Conservation (phyloP, 2,888 invertebrate species). For the Zonitis immaculata region DNA sequence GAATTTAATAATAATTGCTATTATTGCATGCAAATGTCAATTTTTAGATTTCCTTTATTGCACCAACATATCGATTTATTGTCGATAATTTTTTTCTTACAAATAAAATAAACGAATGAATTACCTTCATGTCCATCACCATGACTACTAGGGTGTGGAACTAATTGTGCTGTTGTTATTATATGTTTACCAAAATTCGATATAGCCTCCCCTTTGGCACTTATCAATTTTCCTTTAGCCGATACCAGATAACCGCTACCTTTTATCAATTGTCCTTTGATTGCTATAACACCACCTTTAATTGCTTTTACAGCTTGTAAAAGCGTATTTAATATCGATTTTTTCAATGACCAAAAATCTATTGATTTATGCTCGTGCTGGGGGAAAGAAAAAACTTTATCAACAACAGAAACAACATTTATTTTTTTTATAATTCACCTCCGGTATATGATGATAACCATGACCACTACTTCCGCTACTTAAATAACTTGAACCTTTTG, state of each 20-base stretch:
- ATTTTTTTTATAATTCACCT: conserved; percentile 27
- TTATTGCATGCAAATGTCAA: too few species aligned
- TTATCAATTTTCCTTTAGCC: conserved; percentile 63
- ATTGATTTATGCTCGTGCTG: conserved; percentile 37
- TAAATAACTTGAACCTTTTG: conserved; percentile 55
- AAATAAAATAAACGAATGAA: background rate
- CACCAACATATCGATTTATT: background rate
- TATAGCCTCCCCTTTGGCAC: conserved; percentile 73
- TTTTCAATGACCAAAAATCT: conserved; percentile 67
- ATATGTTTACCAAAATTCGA: conserved; percentile 75
- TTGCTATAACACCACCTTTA: conserved; percentile 78
- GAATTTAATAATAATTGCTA: too few species aligned
- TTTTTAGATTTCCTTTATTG: background rate
- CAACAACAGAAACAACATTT: too few species aligned
- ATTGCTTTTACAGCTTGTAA: conserved; percentile 86
- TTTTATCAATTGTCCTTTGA: conserved; percentile 84
- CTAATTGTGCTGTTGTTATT: conserved; percentile 67
- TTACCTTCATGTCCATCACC: conserved; percentile 30
- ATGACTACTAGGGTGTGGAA: conserved; percentile 43
- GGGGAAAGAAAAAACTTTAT: too few species aligned
- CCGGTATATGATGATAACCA: conserved; percentile 17
- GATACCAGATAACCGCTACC: conserved; percentile 69
- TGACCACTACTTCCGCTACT: conserved; percentile 51
- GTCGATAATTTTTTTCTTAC: background rate
- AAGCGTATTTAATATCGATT: conserved; percentile 74